Evolutionary conservation across 2,797 vertebrate genomes (phyloP).

Genomic region (Hippopotamyrus pictus): DNA sequence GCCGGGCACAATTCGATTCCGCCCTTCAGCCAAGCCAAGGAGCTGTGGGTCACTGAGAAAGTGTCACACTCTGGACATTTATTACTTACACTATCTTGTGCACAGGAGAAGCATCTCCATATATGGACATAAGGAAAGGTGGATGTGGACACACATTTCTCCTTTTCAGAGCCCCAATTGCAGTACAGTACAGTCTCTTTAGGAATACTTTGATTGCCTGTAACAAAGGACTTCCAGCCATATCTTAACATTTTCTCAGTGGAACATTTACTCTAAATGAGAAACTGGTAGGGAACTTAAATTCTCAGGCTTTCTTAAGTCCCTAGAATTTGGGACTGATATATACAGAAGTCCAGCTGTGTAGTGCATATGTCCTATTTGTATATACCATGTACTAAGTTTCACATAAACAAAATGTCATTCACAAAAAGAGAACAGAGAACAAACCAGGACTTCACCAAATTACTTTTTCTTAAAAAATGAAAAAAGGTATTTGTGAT

Average conservation of each 20-base stretch:
- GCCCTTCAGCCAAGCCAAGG: conserved; percentile 47
- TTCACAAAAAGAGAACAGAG: neutral
- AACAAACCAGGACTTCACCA: neutral
- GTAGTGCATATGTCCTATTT: neutral
- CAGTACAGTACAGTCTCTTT: neutral
- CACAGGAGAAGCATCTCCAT: neutral
- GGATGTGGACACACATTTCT: neutral
- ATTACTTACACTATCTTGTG: neutral
- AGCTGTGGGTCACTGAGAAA: conserved; percentile 40
- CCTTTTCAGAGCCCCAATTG: neutral
- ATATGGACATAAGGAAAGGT: neutral
- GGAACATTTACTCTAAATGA: neutral
- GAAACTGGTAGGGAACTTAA: neutral
- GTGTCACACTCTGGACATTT: neutral
- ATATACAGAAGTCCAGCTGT: neutral
- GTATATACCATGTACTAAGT: neutral
- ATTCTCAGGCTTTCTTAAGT: neutral
- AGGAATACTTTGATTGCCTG: neutral
- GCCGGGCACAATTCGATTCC: conserved; percentile 57
- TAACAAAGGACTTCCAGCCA: neutral
- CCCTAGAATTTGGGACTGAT: neutral
- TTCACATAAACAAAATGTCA: neutral
- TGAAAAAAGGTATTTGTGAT: neutral
- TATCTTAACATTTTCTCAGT: neutral
- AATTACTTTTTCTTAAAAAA: neutral